These are phyloP conservation scores for Nasonia vitripennis DNA, from an alignment of 1,140 invertebrate genomes.

Conservation along the genomic window DNA sequence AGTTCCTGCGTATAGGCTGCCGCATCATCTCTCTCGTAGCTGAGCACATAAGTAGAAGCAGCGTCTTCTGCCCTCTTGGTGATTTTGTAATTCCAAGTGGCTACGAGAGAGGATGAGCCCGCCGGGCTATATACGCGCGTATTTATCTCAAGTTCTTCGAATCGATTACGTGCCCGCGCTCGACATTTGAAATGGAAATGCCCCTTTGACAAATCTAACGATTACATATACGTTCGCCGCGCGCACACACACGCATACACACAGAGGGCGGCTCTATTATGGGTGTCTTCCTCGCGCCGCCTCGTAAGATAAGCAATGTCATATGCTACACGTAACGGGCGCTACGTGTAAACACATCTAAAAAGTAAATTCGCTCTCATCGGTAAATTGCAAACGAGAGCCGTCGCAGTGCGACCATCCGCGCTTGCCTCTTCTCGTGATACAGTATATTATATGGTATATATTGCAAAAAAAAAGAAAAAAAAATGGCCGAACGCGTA, in stretches of 20 bases:
- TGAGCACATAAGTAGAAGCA: background rate
- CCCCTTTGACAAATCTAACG: background rate
- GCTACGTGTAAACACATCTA: too few species aligned
- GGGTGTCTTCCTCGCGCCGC: too few species aligned
- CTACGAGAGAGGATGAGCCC: background rate
- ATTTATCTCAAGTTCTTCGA: background rate
- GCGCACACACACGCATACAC: too few species aligned
- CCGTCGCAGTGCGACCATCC: too few species aligned
- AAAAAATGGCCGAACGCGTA: too few species aligned
- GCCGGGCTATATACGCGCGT: background rate
- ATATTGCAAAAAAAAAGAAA: too few species aligned
- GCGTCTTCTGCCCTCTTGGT: background rate
- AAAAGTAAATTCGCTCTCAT: too few species aligned
- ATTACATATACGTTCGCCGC: background rate
- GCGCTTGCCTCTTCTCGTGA: background rate
- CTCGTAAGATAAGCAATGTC: too few species aligned
- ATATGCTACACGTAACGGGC: too few species aligned
- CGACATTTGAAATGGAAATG: slow-evolving; percentile 23
- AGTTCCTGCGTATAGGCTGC: background rate
- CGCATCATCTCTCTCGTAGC: too few species aligned
- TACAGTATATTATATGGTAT: background rate
- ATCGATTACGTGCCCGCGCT: background rate
- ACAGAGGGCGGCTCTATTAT: background rate
- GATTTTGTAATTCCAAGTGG: slow-evolving; percentile 4
- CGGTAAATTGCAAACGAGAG: too few species aligned